Percentiles rank a stretch among this genome's conserved stretches.
Evolutionary conservation across 2,888 invertebrate species (phyloP).

Genomic region (Leptinotarsa rubiginosa): DNA sequence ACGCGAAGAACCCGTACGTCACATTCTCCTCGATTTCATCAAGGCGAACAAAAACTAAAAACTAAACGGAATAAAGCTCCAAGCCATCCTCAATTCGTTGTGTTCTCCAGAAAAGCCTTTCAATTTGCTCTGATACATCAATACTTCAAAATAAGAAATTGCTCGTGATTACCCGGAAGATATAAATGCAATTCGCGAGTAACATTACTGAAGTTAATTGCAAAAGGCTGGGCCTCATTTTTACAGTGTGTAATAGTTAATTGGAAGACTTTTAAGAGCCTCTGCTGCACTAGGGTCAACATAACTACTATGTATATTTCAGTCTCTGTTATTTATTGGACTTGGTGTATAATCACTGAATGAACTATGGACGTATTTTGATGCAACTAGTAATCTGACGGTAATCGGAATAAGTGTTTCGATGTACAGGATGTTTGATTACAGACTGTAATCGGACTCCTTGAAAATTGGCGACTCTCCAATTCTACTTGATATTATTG

Average conservation of each 20-base stretch:
- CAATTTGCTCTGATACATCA: slow-evolving; percentile 53
- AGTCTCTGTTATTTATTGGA: slow-evolving; percentile 45
- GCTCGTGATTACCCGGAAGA: slow-evolving; percentile 54
- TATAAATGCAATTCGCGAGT: slow-evolving; percentile 47
- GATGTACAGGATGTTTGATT: slow-evolving; percentile 31
- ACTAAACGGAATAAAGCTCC: not conserved
- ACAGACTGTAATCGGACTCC: slow-evolving; percentile 3
- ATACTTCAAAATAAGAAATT: slow-evolving; percentile 50
- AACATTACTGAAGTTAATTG: slow-evolving; percentile 53
- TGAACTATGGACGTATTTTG: slow-evolving; percentile 42
- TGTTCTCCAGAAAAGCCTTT: slow-evolving; percentile 25
- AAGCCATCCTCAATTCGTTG: slow-evolving; percentile 5
- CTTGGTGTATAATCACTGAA: slow-evolving; percentile 44
- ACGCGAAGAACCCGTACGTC: not conserved
- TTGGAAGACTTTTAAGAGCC: slow-evolving; percentile 48
- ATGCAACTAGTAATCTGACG: slow-evolving; percentile 34
- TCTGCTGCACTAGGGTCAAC: slow-evolving; percentile 46
- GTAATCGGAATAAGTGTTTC: slow-evolving; percentile 38
- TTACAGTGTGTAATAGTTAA: slow-evolving; percentile 48
- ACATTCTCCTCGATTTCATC: not conserved
- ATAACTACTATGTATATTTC: slow-evolving; percentile 47
- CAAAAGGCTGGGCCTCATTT: slow-evolving; percentile 53
- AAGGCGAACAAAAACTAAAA: slow-evolving; percentile 21
- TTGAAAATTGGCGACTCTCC: not conserved
- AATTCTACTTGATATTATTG: too few species aligned